Conservation (phyloP, 2,113 vertebrate genomes). For the Alces alces region DNA sequence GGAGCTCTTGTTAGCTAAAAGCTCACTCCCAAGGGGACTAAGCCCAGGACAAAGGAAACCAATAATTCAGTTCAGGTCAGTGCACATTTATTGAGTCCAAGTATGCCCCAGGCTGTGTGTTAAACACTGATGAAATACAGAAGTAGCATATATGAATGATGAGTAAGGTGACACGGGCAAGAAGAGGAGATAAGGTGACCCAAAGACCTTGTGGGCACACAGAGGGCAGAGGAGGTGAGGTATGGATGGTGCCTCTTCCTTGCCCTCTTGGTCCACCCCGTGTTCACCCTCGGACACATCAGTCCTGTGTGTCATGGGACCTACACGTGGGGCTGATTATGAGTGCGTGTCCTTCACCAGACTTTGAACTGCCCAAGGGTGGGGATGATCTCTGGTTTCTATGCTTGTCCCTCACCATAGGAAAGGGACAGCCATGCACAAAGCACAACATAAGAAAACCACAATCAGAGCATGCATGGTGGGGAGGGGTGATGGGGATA, state of each 20-base stretch:
- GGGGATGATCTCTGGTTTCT: background rate
- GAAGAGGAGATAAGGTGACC: background rate
- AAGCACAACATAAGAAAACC: background rate
- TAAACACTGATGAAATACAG: background rate
- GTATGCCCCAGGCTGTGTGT: background rate
- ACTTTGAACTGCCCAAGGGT: background rate
- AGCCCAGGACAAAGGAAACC: background rate
- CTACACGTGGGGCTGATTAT: rapidly evolving
- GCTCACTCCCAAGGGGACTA: background rate
- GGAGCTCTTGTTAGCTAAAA: background rate
- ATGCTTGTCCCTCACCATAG: rapidly evolving
- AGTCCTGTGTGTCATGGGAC: background rate
- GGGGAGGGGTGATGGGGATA: too few relatives aligned
- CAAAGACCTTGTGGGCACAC: background rate
- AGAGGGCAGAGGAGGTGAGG: background rate
- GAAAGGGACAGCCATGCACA: rapidly evolving
- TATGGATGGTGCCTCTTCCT: rapidly evolving
- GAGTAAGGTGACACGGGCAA: background rate
- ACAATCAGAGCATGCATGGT: too few relatives aligned
- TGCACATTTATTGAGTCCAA: background rate
- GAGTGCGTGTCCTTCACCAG: rapidly evolving
- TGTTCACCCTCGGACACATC: background rate
- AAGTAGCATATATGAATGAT: background rate
- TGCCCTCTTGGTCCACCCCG: rapidly evolving
- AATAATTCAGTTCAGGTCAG: background rate